Conservation (phyloP, 1,140 invertebrate genomes). For the Anthonomus grandis region DNA sequence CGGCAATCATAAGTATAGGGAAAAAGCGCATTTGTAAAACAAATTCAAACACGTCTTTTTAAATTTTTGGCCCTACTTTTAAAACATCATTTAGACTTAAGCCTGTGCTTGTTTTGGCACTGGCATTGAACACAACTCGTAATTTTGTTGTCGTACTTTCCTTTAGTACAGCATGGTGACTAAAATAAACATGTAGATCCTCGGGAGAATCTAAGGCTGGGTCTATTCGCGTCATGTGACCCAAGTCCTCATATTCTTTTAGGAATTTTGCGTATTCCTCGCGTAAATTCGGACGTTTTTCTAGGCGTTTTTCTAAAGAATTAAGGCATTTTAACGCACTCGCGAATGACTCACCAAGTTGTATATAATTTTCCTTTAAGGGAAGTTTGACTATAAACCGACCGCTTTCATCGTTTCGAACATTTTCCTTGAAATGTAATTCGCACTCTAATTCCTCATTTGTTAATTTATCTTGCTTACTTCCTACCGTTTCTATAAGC, state of each 20-base stretch:
- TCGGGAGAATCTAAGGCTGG: slow-evolving; percentile 1
- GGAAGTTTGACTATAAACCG: slow-evolving; percentile 20
- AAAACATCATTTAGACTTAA: slow-evolving; percentile 35
- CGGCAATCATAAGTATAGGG: slow-evolving; percentile 40
- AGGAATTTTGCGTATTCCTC: too few relatives aligned
- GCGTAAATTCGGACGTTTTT: slow-evolving; percentile 28
- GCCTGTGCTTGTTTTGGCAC: slow-evolving; percentile 30
- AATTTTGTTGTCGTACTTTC: slow-evolving; percentile 39
- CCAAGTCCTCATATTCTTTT: too few relatives aligned
- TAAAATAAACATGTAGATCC: slow-evolving; percentile 16
- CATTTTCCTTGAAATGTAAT: too few relatives aligned
- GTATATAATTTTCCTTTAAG: slow-evolving; percentile 7
- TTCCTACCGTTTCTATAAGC: background rate
- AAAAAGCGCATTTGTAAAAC: slow-evolving; percentile 34
- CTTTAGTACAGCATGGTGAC: slow-evolving; percentile 47
- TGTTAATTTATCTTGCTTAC: slow-evolving; percentile 19
- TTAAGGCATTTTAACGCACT: too few relatives aligned
- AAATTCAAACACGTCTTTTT: background rate
- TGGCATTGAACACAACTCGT: slow-evolving; percentile 24
- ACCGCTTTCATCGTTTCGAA: slow-evolving; percentile 2
- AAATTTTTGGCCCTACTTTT: slow-evolving; percentile 33
- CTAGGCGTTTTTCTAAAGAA: slow-evolving; percentile 16
- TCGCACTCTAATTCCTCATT: too few relatives aligned
- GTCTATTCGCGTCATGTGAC: slow-evolving; percentile 39
- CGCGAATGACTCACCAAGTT: slow-evolving; percentile 28